Base-by-base conservation (phyloP, 30 jellyfish, hydroid and myxozoan genomes). In the Sanderia malayensis region DNA sequence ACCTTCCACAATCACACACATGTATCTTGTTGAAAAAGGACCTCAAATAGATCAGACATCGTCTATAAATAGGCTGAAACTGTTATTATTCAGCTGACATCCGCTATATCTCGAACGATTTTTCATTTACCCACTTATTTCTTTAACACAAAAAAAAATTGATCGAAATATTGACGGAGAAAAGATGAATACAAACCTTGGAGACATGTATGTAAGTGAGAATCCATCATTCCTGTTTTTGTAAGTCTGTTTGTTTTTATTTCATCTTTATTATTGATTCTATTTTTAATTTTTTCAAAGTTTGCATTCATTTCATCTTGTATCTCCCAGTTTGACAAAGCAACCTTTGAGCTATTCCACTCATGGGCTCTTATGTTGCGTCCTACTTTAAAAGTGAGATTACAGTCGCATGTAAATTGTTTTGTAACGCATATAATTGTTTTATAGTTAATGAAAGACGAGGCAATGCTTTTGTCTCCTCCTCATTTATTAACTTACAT, bases 351-450 rank as follows among this genome's bases (percentile, higher is more conserved):
- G 44, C 46, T 49, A 71, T 61, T 74, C 95, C 95, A 88, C 49
- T 88, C 97, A 79, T 73, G 80, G 9, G 81, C 87, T 17, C 94
- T 86, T 2, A 88, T 45, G 58, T 71, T 73, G 28, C 97, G 61
- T 17, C 81, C 75, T 31, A 80, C 97, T 88, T 58, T 3, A 45
- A 60, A n/a, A n/a, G n/a, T n/a, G n/a, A n/a, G n/a, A n/a, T n/a
- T n/a, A n/a, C n/a, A n/a, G n/a, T n/a, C n/a, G n/a, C n/a, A n/a
- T n/a, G n/a, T n/a, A n/a, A n/a, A n/a, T n/a, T n/a, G n/a, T n/a
- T n/a, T n/a, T n/a, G n/a, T n/a, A n/a, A n/a, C n/a, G n/a, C n/a
- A n/a, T n/a, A n/a, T n/a, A n/a, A n/a, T n/a, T n/a, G n/a, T n/a
- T n/a, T n/a, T n/a, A n/a, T n/a, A n/a, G n/a, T n/a, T n/a, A n/a